phyloP scores from a whole-genome alignment of 2,888 invertebrate genomes.

The Microctonus aethiopoides region DNA sequence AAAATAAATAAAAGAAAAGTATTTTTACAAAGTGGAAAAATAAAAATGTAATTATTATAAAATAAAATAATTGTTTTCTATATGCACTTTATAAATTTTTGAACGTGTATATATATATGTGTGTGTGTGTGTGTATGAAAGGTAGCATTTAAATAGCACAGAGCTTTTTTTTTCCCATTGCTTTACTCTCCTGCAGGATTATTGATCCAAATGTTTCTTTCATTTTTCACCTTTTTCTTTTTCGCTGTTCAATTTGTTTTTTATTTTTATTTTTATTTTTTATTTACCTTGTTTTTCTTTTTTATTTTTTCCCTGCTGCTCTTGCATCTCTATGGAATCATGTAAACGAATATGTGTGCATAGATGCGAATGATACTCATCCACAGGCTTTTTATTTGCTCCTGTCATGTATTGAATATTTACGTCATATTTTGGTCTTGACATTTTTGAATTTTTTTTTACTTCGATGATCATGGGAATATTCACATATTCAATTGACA shows the following conservation, averaged over 20 bases:
- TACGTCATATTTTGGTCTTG: background rate
- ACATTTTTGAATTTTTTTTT: background rate
- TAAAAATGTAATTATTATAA: background rate
- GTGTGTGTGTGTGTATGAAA: background rate
- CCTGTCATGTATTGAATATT: background rate
- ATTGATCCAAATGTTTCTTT: slow-evolving; percentile 26
- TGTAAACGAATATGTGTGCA: background rate
- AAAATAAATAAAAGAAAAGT: too few relatives aligned
- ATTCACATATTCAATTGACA: background rate
- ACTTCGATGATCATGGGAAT: background rate
- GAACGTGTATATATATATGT: background rate
- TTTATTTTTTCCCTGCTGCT: background rate
- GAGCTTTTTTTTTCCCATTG: background rate
- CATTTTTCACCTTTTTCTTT: slow-evolving; percentile 3
- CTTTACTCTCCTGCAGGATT: slow-evolving; percentile 4
- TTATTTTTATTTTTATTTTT: background rate
- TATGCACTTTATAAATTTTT: background rate
- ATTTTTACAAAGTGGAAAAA: too few relatives aligned
- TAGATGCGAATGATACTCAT: background rate
- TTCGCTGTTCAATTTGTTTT: background rate
- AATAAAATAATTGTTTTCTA: background rate
- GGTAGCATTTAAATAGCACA: slow-evolving; percentile 1
- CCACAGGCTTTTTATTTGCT: background rate
- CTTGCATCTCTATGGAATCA: background rate
- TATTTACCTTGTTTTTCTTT: background rate